Evolutionary conservation across 2,888 invertebrate species (phyloP).

Genomic region (Rhagophthalmus giganteus): DNA sequence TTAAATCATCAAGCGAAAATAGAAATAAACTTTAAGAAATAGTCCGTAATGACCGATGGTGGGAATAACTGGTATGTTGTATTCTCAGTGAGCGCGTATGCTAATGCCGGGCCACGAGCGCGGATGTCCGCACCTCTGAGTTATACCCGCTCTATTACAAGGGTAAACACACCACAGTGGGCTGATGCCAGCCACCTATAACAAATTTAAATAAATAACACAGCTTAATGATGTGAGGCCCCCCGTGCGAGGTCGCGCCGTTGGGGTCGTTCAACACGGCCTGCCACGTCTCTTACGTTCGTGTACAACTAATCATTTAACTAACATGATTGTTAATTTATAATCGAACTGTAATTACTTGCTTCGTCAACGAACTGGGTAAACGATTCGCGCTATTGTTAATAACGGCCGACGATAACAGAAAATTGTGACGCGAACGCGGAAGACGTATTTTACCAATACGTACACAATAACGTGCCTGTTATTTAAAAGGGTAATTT

Average conservation of each 20-base stretch:
- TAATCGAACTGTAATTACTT: constrained; percentile 28
- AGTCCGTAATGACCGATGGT: constrained; percentile 50
- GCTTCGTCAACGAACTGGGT: no score
- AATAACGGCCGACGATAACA: no score
- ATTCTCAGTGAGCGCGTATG: constrained; percentile 51
- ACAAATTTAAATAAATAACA: constrained; percentile 41
- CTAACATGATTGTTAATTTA: constrained; percentile 46
- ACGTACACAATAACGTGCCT: no score
- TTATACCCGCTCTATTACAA: constrained; percentile 36
- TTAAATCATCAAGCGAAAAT: no score
- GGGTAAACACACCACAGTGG: constrained; percentile 36
- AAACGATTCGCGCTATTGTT: no score
- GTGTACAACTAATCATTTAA: constrained; percentile 43
- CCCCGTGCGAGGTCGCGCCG: constrained; percentile 31
- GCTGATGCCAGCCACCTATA: constrained; percentile 36
- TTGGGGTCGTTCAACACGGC: constrained; percentile 43
- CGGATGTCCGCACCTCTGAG: constrained; percentile 39
- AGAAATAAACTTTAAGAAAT: constrained; percentile 46
- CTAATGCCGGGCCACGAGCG: constrained; percentile 43
- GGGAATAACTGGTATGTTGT: constrained; percentile 53
- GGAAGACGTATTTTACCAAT: no score
- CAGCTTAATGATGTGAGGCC: constrained; percentile 38
- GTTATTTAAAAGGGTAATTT: no score
- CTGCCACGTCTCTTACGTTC: constrained; percentile 32
- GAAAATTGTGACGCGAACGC: no score